phyloP scores from a whole-genome alignment of 2,113 vertebrate genomes.

The Microcebus griseorufus region DNA sequence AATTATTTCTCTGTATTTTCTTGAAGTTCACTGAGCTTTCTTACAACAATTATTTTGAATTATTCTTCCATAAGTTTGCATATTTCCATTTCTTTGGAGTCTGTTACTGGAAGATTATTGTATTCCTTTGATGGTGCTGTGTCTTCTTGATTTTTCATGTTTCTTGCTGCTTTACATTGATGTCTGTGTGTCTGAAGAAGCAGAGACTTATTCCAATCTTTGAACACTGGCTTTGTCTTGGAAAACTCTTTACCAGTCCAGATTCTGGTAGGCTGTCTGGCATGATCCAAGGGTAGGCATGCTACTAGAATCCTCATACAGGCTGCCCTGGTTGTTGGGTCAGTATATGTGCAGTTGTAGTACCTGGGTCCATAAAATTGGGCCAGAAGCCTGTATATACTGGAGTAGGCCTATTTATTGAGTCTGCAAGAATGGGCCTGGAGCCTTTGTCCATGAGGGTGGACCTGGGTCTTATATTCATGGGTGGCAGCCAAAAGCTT shows the following conservation, averaged over 20 bases:
- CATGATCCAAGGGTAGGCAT: not conserved
- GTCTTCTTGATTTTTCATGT: not conserved
- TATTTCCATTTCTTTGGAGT: not conserved
- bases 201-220: not conserved
- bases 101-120: not conserved
- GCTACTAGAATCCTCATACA: not conserved
- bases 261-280: not conserved
- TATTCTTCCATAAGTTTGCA: not conserved
- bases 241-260: not conserved
- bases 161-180: not conserved
- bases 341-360: not conserved
- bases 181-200: not conserved
- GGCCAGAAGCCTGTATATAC: not conserved
- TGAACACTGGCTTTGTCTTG: not conserved
- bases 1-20: not conserved
- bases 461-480: not conserved
- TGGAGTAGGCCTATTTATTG: not conserved
- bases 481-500: not conserved
- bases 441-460: not conserved
- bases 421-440: no score
- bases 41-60: not conserved
- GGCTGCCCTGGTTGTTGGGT: not conserved
- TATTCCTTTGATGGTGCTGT: not conserved
- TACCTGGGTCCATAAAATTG: not conserved
- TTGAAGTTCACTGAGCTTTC: not conserved